phyloP scores from a whole-genome alignment of 2,888 invertebrate genomes.

The Scaptomyza cyrtandrae region DNA sequence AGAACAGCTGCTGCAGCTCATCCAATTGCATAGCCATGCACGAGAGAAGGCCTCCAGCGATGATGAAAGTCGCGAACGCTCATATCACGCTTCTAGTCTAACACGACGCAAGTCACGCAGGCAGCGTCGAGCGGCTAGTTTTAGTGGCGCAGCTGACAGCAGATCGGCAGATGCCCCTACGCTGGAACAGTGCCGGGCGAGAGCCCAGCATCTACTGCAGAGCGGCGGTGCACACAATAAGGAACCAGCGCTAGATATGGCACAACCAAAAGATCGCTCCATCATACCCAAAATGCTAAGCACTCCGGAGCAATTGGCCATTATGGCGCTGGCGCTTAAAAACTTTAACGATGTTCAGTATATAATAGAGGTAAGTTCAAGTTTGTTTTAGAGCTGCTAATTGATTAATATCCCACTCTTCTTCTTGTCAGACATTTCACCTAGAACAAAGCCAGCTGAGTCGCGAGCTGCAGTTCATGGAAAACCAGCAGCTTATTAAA shows the following conservation, averaged over 20 bases:
- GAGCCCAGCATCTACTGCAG: constrained; percentile 51
- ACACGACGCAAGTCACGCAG: constrained; percentile 76
- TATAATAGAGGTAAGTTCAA: constrained; percentile 89
- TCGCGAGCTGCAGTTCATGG: constrained; percentile 89
- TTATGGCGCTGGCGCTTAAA: constrained; percentile 90
- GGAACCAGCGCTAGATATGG: constrained; percentile 3
- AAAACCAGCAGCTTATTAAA: constrained; percentile 86
- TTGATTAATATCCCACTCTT: neutral
- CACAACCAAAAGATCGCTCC: constrained; percentile 64
- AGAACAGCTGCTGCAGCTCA: constrained; percentile 79
- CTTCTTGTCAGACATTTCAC: constrained; percentile 87
- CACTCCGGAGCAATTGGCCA: constrained; percentile 90
- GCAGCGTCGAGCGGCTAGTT: constrained; percentile 79
- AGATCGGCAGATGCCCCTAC: constrained; percentile 32
- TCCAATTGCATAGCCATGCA: constrained; percentile 76
- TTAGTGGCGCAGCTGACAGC: constrained; percentile 67
- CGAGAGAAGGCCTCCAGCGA: constrained; percentile 81
- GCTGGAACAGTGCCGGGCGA: constrained; percentile 53
- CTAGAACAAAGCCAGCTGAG: constrained; percentile 88
- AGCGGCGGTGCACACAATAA: constrained; percentile 13
- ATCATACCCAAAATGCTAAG: constrained; percentile 88
- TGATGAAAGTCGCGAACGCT: constrained; percentile 81
- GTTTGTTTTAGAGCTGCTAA: too few relatives aligned
- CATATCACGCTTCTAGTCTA: constrained; percentile 74
- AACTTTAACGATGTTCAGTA: constrained; percentile 91